Evolutionary conservation across 2,797 vertebrate genomes (phyloP), one percentile per base, ranked within the genome.

Genomic region (Furcifer pardalis): DNA sequence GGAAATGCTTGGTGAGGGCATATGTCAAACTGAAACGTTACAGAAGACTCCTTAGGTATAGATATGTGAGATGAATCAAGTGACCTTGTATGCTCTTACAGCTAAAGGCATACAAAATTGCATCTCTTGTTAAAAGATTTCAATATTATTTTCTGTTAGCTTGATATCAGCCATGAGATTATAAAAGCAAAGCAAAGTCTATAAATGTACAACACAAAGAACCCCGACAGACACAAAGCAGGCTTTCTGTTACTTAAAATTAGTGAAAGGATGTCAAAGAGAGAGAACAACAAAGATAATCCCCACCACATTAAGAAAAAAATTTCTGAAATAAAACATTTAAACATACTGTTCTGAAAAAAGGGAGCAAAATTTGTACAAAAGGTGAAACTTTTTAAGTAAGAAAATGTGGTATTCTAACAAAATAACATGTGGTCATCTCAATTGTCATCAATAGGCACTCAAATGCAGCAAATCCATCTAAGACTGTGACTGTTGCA

Each of bases 171-270:
- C 2, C 69, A 79, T 79, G 59, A 62, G 35, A 83, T 83, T 8
- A 79, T 76, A 84, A 90, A 87, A 81, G 72, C 90, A 88, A 68
- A 76, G 77, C 86, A 79, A 85, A 75, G 74, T 87, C 69, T 27
- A 25, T 46, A 89, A 82, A 68, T 49, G 79, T 62, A 87, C 66
- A 92, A 81, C 44, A 84, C 19, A 90, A 90, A 89, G 59, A 89
- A 42, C 1, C 71, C 13, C 69, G 87, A 84, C 7, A 35, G 21
- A 79, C 79, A 44, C 59, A 62, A 5, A 79, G 49, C 46, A 82
- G 77, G 82, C 21, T 42, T 27, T 87, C 62, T 82, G 23, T 42
- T 87, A 81, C 42, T 89, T 76, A 0, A n/a, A 90, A 88, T 87
- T 88, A 83, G 74, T 25, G 30, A 63, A 62, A 79, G 25, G 68